Conservation (phyloP, 2,797 vertebrate genomes). For the Sebastiscus albofasciatus region DNA sequence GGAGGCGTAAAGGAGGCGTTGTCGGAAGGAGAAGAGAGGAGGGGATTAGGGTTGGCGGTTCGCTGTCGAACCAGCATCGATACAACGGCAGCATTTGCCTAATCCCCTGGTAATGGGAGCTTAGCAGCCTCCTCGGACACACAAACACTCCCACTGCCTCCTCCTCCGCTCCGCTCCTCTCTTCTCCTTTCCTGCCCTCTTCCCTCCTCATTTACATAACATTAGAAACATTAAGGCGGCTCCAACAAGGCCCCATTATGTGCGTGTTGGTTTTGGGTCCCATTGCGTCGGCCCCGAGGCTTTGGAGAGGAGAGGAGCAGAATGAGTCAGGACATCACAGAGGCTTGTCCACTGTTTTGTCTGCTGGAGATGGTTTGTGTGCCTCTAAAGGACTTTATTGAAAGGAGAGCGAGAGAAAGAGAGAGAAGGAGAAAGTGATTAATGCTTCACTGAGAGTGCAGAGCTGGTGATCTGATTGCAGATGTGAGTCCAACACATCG, state of each 20-base stretch:
- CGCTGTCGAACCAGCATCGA: slow-evolving; percentile 84
- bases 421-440: slow-evolving; percentile 56
- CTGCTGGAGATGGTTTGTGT: slow-evolving; percentile 75
- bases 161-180: slow-evolving; percentile 70
- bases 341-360: slow-evolving; percentile 80
- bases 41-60: slow-evolving; percentile 83
- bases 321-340: slow-evolving; percentile 79
- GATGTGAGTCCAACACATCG: slow-evolving; percentile 55
- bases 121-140: slow-evolving; percentile 86
- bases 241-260: slow-evolving; percentile 86
- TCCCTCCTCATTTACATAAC: slow-evolving; percentile 80
- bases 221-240: slow-evolving; percentile 85
- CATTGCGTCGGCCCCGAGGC: slow-evolving; percentile 76
- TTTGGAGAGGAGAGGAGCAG: slow-evolving; percentile 77
- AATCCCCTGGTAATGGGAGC: slow-evolving; percentile 89
- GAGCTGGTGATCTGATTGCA: slow-evolving; percentile 61
- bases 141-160: slow-evolving; percentile 82
- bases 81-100: slow-evolving; percentile 88
- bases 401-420: slow-evolving; percentile 49
- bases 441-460: slow-evolving; percentile 57
- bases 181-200: slow-evolving; percentile 73
- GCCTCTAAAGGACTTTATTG: slow-evolving; percentile 69
- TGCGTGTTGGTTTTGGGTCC: slow-evolving; percentile 88
- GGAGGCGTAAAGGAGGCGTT: slow-evolving; percentile 73
- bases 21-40: slow-evolving; percentile 78